phyloP scores from a whole-genome alignment of 2,888 invertebrate genomes.

The Seira ritae region DNA sequence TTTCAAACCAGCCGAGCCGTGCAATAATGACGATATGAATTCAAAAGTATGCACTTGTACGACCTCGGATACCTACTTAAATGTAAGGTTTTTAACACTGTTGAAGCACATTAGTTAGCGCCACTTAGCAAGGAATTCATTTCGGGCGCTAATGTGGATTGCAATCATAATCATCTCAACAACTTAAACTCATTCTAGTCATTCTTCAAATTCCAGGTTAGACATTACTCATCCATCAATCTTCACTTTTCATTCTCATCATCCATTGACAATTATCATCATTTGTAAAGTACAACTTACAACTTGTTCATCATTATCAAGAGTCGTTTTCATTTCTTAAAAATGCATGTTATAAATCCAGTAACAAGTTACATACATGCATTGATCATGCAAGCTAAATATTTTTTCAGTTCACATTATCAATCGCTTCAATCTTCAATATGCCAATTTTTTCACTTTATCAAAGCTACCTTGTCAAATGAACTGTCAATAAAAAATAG shows the following conservation, averaged over 20 bases:
- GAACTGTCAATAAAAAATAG: not conserved
- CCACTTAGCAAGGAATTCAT: constrained; percentile 32
- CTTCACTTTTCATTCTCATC: not conserved
- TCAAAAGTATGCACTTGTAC: too few relatives aligned
- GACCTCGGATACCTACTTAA: too few relatives aligned
- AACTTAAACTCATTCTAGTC: not conserved
- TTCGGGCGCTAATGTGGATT: not conserved
- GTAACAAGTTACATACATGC: not conserved
- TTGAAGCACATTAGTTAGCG: too few relatives aligned
- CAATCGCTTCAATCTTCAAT: too few relatives aligned
- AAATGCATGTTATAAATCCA: not conserved
- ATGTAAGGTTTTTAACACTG: too few relatives aligned
- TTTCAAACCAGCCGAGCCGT: too few relatives aligned
- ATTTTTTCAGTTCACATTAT: not conserved
- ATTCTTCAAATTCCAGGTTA: not conserved
- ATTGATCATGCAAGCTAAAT: not conserved
- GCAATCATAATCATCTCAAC: not conserved
- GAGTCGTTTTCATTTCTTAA: not conserved
- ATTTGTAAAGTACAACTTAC: too few relatives aligned
- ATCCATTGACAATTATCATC: not conserved
- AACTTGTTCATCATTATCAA: not conserved
- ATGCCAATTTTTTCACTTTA: not conserved
- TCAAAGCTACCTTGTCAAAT: not conserved
- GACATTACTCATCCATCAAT: not conserved
- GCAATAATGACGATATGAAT: too few relatives aligned